Conservation (phyloP, 1,140 invertebrate species). For the Hormaphis cornu region DNA sequence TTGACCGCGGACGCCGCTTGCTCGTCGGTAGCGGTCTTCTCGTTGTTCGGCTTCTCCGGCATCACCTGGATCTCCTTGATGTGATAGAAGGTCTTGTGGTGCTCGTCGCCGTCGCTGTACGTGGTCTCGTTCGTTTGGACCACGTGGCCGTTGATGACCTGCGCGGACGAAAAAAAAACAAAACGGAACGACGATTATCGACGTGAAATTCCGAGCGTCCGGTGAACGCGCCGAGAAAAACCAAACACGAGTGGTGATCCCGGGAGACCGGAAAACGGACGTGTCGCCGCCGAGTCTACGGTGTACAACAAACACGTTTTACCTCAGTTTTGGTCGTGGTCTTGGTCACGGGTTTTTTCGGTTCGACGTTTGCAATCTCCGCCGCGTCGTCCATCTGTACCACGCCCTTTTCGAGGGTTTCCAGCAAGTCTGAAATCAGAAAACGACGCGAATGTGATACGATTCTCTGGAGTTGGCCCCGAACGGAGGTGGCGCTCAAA, state of each 20-base stretch:
- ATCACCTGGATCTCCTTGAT: conserved; percentile 47
- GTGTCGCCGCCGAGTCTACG: too few relatives aligned
- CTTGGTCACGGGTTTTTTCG: not conserved
- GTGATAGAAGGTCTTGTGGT: conserved; percentile 44
- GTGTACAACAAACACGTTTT: too few relatives aligned
- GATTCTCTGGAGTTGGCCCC: too few relatives aligned
- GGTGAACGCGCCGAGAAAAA: too few relatives aligned
- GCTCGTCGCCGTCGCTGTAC: conserved; percentile 44
- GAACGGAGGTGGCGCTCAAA: too few relatives aligned
- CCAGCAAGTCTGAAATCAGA: not conserved
- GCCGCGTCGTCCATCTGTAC: not conserved
- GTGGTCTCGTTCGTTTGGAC: conserved; percentile 51
- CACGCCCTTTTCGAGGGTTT: not conserved
- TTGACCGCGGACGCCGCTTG: not conserved
- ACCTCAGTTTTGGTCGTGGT: conserved; percentile 10
- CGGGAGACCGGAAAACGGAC: too few relatives aligned
- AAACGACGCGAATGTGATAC: too few relatives aligned
- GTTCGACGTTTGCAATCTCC: not conserved
- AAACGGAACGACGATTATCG: too few relatives aligned
- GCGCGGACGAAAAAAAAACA: too few relatives aligned
- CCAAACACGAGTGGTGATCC: too few relatives aligned
- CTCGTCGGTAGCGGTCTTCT: not conserved
- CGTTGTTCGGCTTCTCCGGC: conserved; percentile 37
- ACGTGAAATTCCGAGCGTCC: too few relatives aligned
- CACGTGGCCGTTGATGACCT: conserved; percentile 50